Percentiles rank a stretch among this genome's conserved stretches.
phyloP scores from a whole-genome alignment of 2,888 invertebrate genomes.

The Pardosa pseudoannulata region DNA sequence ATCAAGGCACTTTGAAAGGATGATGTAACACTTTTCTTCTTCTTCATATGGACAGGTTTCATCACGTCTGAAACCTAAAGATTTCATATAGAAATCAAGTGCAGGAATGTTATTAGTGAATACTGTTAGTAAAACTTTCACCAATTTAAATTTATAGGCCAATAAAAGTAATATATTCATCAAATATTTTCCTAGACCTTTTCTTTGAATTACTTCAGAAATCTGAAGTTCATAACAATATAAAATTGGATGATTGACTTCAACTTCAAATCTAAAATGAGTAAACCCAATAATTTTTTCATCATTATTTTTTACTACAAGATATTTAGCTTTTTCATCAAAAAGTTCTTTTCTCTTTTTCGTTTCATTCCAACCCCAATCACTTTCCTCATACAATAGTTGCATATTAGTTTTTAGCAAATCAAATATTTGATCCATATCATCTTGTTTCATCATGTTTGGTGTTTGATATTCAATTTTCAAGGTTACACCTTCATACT shows the following conservation, averaged over 20 bases:
- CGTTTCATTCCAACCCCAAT: conserved; percentile 88
- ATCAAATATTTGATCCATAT: conserved; percentile 36
- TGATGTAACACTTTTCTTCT: conserved; percentile 74
- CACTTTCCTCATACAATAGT: conserved; percentile 76
- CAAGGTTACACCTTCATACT: conserved; percentile 43
- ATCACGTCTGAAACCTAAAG: conserved; percentile 80
- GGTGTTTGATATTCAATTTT: conserved; percentile 37
- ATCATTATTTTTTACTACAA: conserved; percentile 81
- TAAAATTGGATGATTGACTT: conserved; percentile 82
- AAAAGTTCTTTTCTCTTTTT: conserved; percentile 85
- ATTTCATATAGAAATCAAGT: conserved; percentile 84
- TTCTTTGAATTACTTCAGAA: conserved; percentile 83
- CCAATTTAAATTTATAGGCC: conserved; percentile 85
- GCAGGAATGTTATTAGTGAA: conserved; percentile 87
- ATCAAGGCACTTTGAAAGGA: conserved; percentile 59
- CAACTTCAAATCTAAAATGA: conserved; percentile 77
- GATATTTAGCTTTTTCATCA: conserved; percentile 85
- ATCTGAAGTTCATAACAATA: conserved; percentile 94
- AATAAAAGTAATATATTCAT: conserved; percentile 87
- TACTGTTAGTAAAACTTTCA: conserved; percentile 88
- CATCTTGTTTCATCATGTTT: neutral
- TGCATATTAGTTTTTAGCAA: conserved; percentile 64
- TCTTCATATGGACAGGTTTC: conserved; percentile 58
- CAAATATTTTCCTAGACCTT: conserved; percentile 89
- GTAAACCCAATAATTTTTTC: conserved; percentile 57